Base-by-base conservation (phyloP, 2,797 vertebrate species). In the Thaleichthys pacificus region DNA sequence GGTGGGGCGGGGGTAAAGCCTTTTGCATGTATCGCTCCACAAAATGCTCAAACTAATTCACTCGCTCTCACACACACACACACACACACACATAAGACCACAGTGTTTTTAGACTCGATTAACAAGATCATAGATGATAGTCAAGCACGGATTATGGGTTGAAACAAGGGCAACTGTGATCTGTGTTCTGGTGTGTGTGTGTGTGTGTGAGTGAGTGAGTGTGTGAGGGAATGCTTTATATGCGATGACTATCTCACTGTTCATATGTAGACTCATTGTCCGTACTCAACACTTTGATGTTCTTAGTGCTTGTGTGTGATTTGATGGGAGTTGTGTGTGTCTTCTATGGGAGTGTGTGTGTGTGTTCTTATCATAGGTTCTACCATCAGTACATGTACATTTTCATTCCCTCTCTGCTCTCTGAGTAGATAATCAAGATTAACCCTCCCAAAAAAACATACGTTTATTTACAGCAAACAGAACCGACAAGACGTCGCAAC, bases 401-500 rank as follows among this genome's bases (percentile, higher is more conserved):
- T 66, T 61, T 65, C 19, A 14, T 61, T 62, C 42, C 21, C 19
- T 58, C 58, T 19, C 32, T 68, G 11, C 28, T 42, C 38, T 12
- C n/a, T 69, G 51, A 81, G 30, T 32, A 89, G 84, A 63, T 6
- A 47, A 68, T 35, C 86, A 24, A 28, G 14, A 58, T n/a, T n/a
- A 5, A 15, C 6, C 17, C n/a, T 15, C 28, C 12, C 84, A 86
- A 80, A 85, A 82, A 69, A 83, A 84, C 90, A 90, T 91, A 89
- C 85, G 91, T 93, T 93, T 93, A 93, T 89, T 87, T 86, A 71
- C 30, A 32, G 30, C 30, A 2, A 32, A 32, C 30, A 87, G 86
- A 74, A 87, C 86, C 88, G 83, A 91, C 62, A 5, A 32, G 91
- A 93, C 86, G 87, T 90, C 84, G 88, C 24, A 66, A 71, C 60